Base-by-base conservation (phyloP, 2,888 invertebrate species). In the Agonum fuliginosum region DNA sequence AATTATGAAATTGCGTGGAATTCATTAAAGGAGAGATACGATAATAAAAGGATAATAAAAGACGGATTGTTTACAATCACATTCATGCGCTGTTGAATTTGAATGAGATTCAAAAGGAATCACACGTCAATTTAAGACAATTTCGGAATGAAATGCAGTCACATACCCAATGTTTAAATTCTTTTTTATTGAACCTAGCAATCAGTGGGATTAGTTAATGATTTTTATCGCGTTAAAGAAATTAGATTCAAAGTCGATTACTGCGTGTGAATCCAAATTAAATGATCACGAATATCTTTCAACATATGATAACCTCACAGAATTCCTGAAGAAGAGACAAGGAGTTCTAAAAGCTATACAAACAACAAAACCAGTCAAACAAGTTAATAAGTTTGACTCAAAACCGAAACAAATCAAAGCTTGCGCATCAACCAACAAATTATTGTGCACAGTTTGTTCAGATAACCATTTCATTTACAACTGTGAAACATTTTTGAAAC, bases 1-100 rank as follows among this genome's bases (percentile, higher is more conserved):
- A 78, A 78, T 78, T 73, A 78, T 37, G 22, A 67, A n/a, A 58
- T 78, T 6, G 73, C 78, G 10, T 41, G 54, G 19, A 37, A 72
- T 19, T 69, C 19, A 27, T 24, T 34, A 30, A 78, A 72, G 12
- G 27, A 78, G 19, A 12, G 62, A 10, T 78, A 65, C 22, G 58
- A 65, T 20, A 78, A 73, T 43, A 78, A 72, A 20, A 20, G 71
- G 4, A 30, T n/a, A n/a, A n/a, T n/a, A n/a, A n/a, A n/a, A n/a
- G n/a, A 72, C 70, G 48, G 14, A 72, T 78, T 5, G 43, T 78
- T 8, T 37, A 78, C 17, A 34, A 48, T 62, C 78, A 62, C 14
- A 43, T 65, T 3, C 17, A 41, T 8, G 24, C 8, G n/a, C 22
- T 78, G 12, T n/a, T 78, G 41, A 78, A 78, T 43, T 34, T 78